These are phyloP conservation scores for Poeciliopsis presidionis DNA, from an alignment of 2,797 vertebrate species.

Conservation along the genomic window DNA sequence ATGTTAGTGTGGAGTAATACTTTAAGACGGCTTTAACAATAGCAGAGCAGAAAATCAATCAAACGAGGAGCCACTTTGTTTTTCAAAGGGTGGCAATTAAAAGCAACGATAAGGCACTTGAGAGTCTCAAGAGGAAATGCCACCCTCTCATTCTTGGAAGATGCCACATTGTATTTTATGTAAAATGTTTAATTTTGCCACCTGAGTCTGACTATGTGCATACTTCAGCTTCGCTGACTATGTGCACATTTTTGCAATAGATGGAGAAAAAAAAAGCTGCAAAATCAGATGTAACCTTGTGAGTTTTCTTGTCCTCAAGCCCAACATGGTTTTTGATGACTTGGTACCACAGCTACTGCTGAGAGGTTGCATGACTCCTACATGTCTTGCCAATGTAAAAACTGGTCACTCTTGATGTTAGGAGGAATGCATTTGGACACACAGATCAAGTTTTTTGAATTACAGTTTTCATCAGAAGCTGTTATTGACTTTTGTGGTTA, in stretches of 20 bases:
- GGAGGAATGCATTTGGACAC: neutral
- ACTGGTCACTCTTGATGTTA: neutral
- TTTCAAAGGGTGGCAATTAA: neutral
- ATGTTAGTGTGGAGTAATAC: neutral
- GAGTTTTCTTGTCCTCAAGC: neutral
- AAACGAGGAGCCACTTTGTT: neutral
- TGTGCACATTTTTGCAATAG: neutral
- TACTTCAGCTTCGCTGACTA: neutral
- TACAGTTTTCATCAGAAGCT: neutral
- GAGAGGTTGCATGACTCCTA: neutral
- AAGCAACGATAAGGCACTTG: neutral
- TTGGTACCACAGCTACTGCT: neutral
- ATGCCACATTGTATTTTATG: neutral
- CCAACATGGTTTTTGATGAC: neutral
- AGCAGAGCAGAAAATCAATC: slow-evolving; percentile 11
- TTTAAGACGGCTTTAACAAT: neutral
- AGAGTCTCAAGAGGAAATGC: neutral
- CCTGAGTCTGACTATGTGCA: neutral
- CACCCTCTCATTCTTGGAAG: neutral
- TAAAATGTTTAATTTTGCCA: neutral
- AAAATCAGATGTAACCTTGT: neutral
- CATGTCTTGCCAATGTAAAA: neutral
- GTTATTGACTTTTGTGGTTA: neutral
- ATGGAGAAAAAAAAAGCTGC: neutral
- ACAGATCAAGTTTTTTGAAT: neutral